A percentile compares a stretch with the other conserved stretches of the same genome.
Evolutionary conservation across 2,113 vertebrate genomes (phyloP).

Genomic region (Macaca nemestrina): DNA sequence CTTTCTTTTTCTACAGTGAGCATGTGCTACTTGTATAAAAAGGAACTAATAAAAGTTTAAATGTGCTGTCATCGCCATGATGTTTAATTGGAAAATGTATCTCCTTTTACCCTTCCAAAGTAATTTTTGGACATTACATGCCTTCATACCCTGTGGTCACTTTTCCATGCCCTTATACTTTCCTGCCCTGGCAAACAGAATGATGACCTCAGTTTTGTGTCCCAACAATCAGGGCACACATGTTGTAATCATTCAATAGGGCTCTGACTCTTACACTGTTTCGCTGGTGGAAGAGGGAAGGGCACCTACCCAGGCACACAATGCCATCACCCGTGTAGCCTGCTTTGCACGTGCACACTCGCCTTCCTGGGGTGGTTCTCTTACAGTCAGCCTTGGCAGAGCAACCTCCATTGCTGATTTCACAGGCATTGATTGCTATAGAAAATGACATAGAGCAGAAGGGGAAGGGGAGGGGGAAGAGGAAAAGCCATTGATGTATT

Average conservation of each 20-base stretch:
- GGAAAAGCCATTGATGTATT: rapidly evolving
- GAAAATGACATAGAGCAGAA: not conserved
- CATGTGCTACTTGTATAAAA: not conserved
- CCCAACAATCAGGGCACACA: too few species aligned
- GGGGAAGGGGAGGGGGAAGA: too few species aligned
- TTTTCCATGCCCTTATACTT: not conserved
- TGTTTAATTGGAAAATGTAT: not conserved
- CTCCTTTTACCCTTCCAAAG: not conserved
- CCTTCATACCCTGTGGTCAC: too few species aligned
- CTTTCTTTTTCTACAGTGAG: not conserved
- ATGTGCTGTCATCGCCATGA: not conserved
- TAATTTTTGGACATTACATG: not conserved
- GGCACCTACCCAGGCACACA: constrained; percentile 88
- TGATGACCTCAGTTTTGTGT: rapidly evolving
- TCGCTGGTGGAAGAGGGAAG: rapidly evolving
- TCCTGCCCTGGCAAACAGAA: not conserved
- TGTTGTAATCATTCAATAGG: rapidly evolving
- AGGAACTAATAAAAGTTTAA: not conserved
- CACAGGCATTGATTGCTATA: constrained; percentile 89
- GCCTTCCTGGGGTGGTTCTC: constrained; percentile 88
- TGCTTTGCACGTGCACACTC: constrained; percentile 86
- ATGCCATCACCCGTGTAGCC: constrained; percentile 92
- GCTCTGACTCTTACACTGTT: not conserved
- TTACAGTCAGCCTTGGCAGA: constrained; percentile 90
- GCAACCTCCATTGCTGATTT: constrained; percentile 89